Evolutionary conservation across 1,140 invertebrate genomes (phyloP).

Genomic region (Rhyzopertha dominica): DNA sequence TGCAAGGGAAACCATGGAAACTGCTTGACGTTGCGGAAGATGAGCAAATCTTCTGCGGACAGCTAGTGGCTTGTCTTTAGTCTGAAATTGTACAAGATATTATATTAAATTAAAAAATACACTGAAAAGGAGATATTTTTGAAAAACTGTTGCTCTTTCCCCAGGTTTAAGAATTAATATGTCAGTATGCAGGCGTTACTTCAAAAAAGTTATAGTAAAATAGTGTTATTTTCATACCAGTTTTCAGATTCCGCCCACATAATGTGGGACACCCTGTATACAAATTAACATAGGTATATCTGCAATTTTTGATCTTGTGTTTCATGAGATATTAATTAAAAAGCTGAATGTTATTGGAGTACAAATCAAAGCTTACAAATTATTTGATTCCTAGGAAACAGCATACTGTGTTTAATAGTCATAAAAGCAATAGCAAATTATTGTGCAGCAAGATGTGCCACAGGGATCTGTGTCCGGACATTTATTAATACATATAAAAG

Average conservation of each 20-base stretch:
- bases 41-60: slow-evolving; percentile 21
- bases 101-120: slow-evolving; percentile 1
- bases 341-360: no score
- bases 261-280: no score
- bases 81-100: slow-evolving; percentile 18
- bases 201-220: neutral
- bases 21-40: slow-evolving; percentile 12
- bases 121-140: neutral
- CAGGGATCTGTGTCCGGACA: no score
- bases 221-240: neutral
- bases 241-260: neutral
- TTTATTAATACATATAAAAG: no score
- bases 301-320: no score
- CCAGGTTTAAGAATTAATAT: neutral
- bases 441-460: no score
- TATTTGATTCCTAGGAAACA: no score
- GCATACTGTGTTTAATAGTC: no score
- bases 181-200: neutral
- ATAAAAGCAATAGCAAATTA: no score
- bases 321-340: no score
- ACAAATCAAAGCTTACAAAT: no score
- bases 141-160: neutral
- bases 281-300: no score
- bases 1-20: slow-evolving; percentile 21
- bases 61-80: slow-evolving; percentile 24